Conservation (phyloP, 2,113 vertebrate species). For the Perca schrenkii region DNA sequence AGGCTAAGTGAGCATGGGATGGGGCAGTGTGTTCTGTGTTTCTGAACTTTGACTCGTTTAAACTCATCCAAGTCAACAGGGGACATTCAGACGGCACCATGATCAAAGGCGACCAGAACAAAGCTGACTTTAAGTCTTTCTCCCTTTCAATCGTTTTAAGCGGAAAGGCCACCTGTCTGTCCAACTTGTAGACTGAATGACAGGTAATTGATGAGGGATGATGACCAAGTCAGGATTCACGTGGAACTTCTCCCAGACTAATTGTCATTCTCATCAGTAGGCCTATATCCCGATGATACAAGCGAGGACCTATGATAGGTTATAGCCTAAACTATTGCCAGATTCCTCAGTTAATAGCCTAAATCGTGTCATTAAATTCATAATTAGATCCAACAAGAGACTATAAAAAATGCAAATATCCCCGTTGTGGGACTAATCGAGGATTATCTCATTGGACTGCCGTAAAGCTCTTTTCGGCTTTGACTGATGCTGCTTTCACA, state of each 20-base stretch:
- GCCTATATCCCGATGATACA: too few relatives aligned
- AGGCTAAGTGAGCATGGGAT: neutral
- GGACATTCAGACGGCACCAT: neutral
- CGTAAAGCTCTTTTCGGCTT: too few relatives aligned
- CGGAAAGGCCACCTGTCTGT: neutral
- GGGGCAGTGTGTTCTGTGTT: neutral
- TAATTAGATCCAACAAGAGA: too few relatives aligned
- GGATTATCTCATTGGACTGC: too few relatives aligned
- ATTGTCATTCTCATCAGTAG: too few relatives aligned
- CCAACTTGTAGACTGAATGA: neutral
- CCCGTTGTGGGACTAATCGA: too few relatives aligned
- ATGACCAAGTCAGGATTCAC: neutral
- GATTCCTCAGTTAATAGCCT: too few relatives aligned
- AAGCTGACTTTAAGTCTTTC: slow-evolving; percentile 23
- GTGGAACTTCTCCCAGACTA: neutral
- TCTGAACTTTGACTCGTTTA: slow-evolving; percentile 17
- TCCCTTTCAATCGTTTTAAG: neutral
- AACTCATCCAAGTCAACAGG: neutral
- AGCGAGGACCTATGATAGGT: too few relatives aligned
- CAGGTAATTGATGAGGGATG: neutral
- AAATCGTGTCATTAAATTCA: too few relatives aligned
- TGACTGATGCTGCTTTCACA: neutral
- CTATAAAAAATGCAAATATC: too few relatives aligned
- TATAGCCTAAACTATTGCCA: too few relatives aligned
- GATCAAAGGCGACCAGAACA: slow-evolving; percentile 25